Conservation (phyloP, 2,113 vertebrate species). For the Acanthisitta chloris region DNA sequence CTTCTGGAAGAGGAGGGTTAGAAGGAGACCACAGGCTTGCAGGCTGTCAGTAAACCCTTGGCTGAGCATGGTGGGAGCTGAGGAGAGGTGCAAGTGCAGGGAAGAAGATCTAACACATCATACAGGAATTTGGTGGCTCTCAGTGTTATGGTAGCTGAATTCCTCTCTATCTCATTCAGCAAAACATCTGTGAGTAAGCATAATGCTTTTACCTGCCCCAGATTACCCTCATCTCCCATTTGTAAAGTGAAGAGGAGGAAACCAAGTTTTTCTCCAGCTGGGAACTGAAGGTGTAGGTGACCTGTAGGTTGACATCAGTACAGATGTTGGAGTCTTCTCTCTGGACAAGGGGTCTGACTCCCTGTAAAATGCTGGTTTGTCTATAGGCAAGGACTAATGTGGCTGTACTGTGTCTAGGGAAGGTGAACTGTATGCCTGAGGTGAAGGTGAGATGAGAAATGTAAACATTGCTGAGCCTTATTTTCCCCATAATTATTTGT, state of each 20-base stretch:
- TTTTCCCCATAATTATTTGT: neutral
- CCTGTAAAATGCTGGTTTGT: neutral
- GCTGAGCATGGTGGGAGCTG: neutral
- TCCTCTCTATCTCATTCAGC: neutral
- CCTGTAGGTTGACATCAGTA: neutral
- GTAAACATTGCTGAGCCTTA: neutral
- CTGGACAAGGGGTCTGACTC: neutral
- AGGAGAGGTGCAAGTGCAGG: neutral
- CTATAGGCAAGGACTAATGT: neutral
- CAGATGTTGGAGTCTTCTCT: neutral
- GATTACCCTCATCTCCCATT: neutral
- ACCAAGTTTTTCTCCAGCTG: neutral
- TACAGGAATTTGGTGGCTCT: neutral
- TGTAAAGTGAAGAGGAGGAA: neutral
- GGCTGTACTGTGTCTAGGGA: neutral
- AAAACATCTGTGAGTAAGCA: neutral
- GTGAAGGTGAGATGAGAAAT: neutral
- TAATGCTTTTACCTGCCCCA: neutral
- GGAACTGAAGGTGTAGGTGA: neutral
- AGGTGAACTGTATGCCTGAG: neutral
- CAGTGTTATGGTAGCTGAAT: neutral
- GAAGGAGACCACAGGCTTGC: neutral
- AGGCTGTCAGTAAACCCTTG: neutral
- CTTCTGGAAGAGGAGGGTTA: neutral
- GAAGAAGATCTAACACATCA: neutral